Conservation (phyloP, 2,888 invertebrate genomes). For the Caenorhabditis becei region DNA sequence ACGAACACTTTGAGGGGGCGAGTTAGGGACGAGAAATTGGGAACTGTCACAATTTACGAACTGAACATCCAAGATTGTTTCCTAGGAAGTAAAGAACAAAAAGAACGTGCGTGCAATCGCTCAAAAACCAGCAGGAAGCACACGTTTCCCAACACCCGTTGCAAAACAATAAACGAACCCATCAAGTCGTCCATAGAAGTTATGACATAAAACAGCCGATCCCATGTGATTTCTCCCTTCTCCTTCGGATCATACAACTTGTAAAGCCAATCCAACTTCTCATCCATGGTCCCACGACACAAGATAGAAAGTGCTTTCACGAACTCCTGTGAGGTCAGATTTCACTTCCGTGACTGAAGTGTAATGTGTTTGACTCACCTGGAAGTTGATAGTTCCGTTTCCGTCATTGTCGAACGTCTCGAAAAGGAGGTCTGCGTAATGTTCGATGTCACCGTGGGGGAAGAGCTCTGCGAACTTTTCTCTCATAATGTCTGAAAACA, state of each 20-base stretch:
- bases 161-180: conserved; percentile 54
- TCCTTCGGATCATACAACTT: conserved; percentile 77
- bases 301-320: conserved; percentile 76
- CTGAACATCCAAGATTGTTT: too few species aligned
- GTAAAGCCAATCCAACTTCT: conserved; percentile 79
- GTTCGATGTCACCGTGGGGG: conserved; percentile 78
- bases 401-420: conserved; percentile 78
- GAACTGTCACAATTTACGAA: too few species aligned
- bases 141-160: too few species aligned
- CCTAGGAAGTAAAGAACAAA: too few species aligned
- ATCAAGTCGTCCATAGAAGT: conserved; percentile 79
- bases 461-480: conserved; percentile 78
- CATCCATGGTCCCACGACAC: conserved; percentile 76
- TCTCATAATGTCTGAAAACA: conserved; percentile 73
- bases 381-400: conserved; percentile 78
- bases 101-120: too few species aligned
- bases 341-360: background rate
- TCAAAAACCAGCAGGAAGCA: too few species aligned
- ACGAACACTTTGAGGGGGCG: too few species aligned
- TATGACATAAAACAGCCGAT: conserved; percentile 76
- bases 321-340: conserved; percentile 70
- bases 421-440: conserved; percentile 78
- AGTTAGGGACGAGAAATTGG: too few species aligned
- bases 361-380: conserved; percentile 56
- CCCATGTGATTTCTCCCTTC: conserved; percentile 76